Evolutionary conservation across 2,888 invertebrate genomes (phyloP), one percentile per base, ranked within the genome.

Genomic region (Oligia latruncula): DNA sequence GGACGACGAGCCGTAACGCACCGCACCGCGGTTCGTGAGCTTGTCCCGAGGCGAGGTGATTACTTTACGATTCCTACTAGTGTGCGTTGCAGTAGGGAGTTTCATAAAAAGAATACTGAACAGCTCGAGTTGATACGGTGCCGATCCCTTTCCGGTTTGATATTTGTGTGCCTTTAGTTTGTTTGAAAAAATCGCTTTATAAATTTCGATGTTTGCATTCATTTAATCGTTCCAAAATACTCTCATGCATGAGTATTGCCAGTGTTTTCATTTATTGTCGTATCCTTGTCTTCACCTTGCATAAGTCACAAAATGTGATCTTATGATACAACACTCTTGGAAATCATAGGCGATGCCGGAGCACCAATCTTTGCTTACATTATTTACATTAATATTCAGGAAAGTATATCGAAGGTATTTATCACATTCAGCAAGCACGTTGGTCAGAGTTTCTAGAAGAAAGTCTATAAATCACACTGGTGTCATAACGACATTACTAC

Each of bases 361-460:
- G 65, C 74, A 80, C 40, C 65, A 43, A 58, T 17, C 6, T 43
- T 65, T 29, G 6, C 29, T 65, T 73, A 74, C 5, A 71, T 43
- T 40, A 81, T 74, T 43, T 65, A 74, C 23, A 49, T 40, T 49
- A 60, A 60, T 65, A 46, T n/a, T 15, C 23, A 15, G 15, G n/a
- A 62, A 43, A 82, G 9, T 55, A 76, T 55, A 62, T 55, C 13
- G 13, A 55, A 55, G 2, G 4, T 29, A 29, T 60, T 43, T 62
- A 82, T 82, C 55, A 76, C 68, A 82, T 29, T 64, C 29, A 76
- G 15, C 40, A 58, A 70, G 55, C 55, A 40, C 23, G 2, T 64
- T 70, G 40, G 55, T 64, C 52, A 55, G 43, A 74, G 40, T 29
- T 40, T 29, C 40, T 65, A 65, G 20, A 62, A 49, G n/a, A 49